Conservation (phyloP, 2,888 invertebrate genomes). For the Perdita meconis region DNA sequence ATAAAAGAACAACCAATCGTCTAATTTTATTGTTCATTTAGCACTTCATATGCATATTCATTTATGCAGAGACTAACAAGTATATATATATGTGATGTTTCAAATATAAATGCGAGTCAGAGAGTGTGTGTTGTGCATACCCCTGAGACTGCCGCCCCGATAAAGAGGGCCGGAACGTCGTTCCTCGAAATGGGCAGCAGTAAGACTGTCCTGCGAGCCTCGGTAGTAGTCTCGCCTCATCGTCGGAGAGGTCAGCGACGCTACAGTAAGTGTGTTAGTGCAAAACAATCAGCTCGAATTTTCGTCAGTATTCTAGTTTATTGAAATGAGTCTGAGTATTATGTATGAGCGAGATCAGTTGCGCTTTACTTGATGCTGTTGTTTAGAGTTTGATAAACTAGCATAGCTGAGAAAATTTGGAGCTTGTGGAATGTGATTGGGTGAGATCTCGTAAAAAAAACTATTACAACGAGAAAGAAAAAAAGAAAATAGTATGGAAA, state of each 20-base stretch:
- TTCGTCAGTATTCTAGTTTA: conserved; percentile 75
- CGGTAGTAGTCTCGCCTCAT: conserved; percentile 96
- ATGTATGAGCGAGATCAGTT: neutral
- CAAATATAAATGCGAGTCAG: conserved; percentile 60
- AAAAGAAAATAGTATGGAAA: conserved; percentile 51
- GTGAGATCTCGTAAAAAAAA: conserved; percentile 63
- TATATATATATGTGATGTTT: conserved; percentile 52
- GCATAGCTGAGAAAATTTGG: conserved; percentile 71
- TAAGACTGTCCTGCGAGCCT: conserved; percentile 95
- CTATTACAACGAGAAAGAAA: conserved; percentile 37
- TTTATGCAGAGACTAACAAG: conserved; percentile 25
- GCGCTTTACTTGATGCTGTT: neutral
- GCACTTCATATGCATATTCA: conserved; percentile 31
- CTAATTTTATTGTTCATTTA: conserved; percentile 20
- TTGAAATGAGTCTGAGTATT: conserved; percentile 24
- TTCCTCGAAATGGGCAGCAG: conserved; percentile 87
- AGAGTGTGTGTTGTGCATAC: conserved; percentile 82
- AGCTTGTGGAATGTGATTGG: conserved; percentile 71
- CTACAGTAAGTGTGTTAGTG: conserved; percentile 83
- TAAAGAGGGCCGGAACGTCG: conserved; percentile 87
- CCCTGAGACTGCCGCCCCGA: conserved; percentile 88
- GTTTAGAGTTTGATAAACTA: conserved; percentile 55
- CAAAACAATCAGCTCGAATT: conserved; percentile 79
- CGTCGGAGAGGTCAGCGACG: conserved; percentile 86
- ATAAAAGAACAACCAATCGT: neutral